Percentiles rank a stretch among this genome's conserved stretches.
phyloP scores from a whole-genome alignment of 2,797 vertebrate species.

The Lutra lutra region DNA sequence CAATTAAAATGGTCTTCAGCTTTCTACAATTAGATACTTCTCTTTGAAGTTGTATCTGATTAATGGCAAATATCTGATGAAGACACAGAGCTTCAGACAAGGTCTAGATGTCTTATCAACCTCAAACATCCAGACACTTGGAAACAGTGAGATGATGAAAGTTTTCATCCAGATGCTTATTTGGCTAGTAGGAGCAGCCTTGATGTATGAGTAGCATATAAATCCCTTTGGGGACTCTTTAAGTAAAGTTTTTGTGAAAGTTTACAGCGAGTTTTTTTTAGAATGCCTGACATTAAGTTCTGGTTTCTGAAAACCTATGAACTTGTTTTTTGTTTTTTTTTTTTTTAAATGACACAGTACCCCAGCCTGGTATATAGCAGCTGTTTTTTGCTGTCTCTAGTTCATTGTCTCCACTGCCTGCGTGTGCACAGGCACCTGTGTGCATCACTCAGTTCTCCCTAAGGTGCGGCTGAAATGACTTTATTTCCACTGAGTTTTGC shows the following conservation, averaged over 20 bases:
- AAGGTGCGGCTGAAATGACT: neutral
- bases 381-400: neutral
- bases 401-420: neutral
- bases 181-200: neutral
- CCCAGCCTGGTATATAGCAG: neutral
- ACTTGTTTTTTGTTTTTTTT: neutral
- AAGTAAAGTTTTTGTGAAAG: constrained; percentile 10
- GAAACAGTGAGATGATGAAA: neutral
- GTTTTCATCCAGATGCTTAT: constrained; percentile 5
- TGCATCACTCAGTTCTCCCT: neutral
- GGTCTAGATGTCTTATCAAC: neutral
- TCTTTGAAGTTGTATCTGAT: neutral
- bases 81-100: neutral
- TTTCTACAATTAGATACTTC: neutral
- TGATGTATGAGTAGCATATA: neutral
- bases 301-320: neutral
- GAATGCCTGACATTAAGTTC: neutral
- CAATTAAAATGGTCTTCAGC: neutral
- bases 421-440: fast-evolving
- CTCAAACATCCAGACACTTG: neutral
- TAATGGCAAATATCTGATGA: constrained; percentile 20
- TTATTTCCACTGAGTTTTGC: neutral
- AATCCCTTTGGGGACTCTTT: neutral
- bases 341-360: neutral
- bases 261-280: neutral